A percentile compares a stretch with the other conserved stretches of the same genome.
Conservation (phyloP, 1,140 invertebrate genomes). For the Drosophila bocki region DNA sequence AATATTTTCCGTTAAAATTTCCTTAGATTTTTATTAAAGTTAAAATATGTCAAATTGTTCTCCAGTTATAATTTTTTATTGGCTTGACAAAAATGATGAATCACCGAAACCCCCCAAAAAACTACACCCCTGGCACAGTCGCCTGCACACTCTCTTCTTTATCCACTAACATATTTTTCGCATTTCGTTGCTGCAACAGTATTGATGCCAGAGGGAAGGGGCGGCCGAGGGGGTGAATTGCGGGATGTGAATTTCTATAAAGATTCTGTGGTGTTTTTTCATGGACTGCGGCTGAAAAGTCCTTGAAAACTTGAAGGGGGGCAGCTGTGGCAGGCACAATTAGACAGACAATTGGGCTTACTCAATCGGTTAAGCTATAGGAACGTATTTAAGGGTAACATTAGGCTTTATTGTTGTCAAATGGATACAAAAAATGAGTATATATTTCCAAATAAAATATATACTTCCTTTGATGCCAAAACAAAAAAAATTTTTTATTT, state of each 20-base stretch:
- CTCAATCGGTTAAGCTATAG: conserved; percentile 27
- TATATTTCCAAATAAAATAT: background rate
- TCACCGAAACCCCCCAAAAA: background rate
- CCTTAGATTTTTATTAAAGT: too few relatives aligned
- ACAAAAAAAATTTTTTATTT: background rate
- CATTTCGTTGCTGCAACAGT: conserved; percentile 27
- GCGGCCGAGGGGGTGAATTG: conserved; percentile 8
- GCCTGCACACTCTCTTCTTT: conserved; percentile 17
- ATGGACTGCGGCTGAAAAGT: conserved; percentile 29
- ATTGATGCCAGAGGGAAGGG: conserved; percentile 11
- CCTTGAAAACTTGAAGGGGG: conserved; percentile 53
- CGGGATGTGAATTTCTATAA: conserved; percentile 35
- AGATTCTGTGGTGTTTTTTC: conserved; percentile 41
- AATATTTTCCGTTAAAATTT: too few relatives aligned
- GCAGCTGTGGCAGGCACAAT: conserved; percentile 49
- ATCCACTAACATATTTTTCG: conserved; percentile 45
- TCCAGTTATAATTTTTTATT: too few relatives aligned
- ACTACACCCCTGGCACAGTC: conserved; percentile 6
- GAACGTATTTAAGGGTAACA: conserved; percentile 39
- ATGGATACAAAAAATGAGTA: conserved; percentile 2
- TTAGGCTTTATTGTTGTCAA: conserved; percentile 22
- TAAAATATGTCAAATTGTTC: too few relatives aligned
- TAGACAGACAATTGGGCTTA: conserved; percentile 48
- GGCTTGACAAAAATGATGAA: background rate
- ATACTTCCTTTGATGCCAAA: background rate